Base-by-base conservation (phyloP, 2,888 invertebrate species). In the Hirtodrosophila trivittata region DNA sequence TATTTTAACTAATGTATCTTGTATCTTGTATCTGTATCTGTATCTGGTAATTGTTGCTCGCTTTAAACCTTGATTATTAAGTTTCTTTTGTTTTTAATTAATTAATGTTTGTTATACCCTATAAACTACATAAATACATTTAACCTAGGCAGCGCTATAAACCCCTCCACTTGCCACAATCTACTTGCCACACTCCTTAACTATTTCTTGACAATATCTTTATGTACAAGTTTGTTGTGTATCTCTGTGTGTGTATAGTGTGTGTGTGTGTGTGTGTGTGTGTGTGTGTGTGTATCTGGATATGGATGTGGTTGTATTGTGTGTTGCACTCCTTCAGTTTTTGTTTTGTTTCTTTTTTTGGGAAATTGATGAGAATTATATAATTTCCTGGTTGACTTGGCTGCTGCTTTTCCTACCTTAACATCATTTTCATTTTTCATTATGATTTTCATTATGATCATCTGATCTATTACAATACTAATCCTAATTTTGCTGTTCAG, bases 61-160 rank as follows among this genome's bases (percentile, higher is more conserved):
- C 41, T 21, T 35, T 38, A 49, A 49, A 45, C 63, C 18, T 21
- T 21, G 38, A 32, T 26, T 26, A 25, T 21, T 41, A 16, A 16
- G 33, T 7, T 32, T 49, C 12, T 47, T 43, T 38, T 30, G 12
- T 7, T 25, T 25, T 3, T 21, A 21, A 21, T 21, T 21, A 21
- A 21, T 3, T 21, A 21, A 21, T 21, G n/a, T n/a, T n/a, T n/a
- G n/a, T 46, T 45, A 43, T 25, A 38, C 28, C 49, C 52, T 68
- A 68, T 46, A 16, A 72, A 52, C 51, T 68, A 68, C 41, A 68
- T 68, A 68, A 68, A 72, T 68, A 68, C 73, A 68, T 66, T 38
- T 21, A 3, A 35, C 54, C 60, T 51, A 51, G 5, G 9, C 9
- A 28, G 7, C 9, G 7, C 5, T 62, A 32, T 32, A 62, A 51